Base-by-base conservation (phyloP, 1,140 invertebrate genomes). In the Diorhabda sublineata region DNA sequence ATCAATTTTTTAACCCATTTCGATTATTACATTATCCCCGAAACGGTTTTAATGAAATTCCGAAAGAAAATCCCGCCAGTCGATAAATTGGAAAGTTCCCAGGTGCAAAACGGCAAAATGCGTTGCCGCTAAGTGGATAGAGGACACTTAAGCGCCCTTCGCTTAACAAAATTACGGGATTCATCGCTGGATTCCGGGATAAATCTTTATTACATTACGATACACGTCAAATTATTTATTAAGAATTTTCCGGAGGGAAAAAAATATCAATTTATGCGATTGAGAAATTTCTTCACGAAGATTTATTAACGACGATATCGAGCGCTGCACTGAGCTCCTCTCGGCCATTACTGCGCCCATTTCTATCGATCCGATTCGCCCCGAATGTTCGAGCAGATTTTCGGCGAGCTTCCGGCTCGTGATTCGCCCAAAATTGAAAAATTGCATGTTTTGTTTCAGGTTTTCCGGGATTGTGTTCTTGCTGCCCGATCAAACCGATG, bases 381-480 rank as follows among this genome's bases (percentile, higher is more conserved):
- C 11, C 11, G 11, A 11, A 11, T 11, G 11, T 11, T 11, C 11
- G 11, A 11, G 11, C 11, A 26, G 26, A 26, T 26, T 26, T 26
- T 26, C 26, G 26, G 26, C 26, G 26, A 26, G 26, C 1, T 26
- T 26, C 26, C 1, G 26, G 26, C 26, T 26, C 26, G 26, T 1
- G 26, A 26, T 26, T 26, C 26, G 26, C 26, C 26, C 26, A 26
- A 26, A 26, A 26, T 26, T 26, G 26, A 26, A 26, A 26, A 52
- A 52, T n/a, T 52, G 6, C 0, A 52, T 65, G 3, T 66, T 58
- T 44, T 67, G 68, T 81, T 75, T 68, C 84, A 85, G 87, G 87
- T 58, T 89, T 90, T 72, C 86, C 88, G n/a, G 87, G 88, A 8
- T 83, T 91, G 2, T 93, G 91, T 77, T 90, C 90, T 0, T 93